Evolutionary conservation across 2,113 vertebrate genomes (phyloP), one percentile per base, ranked within the genome.

Genomic region (Cercopithecus mona): DNA sequence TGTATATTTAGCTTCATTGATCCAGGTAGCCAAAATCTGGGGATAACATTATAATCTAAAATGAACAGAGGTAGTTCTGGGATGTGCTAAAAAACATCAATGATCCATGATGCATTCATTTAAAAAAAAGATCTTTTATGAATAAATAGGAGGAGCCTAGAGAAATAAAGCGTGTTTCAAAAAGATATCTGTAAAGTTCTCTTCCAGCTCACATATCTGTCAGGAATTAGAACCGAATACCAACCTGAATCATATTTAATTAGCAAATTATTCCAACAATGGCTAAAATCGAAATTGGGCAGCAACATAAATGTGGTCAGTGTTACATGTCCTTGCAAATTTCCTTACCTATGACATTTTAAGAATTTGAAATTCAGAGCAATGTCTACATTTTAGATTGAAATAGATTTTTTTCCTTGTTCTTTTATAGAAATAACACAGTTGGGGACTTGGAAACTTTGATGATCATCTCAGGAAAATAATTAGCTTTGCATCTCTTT

Each of bases 301-400:
- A 88, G 38, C 13, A 97, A 82, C 73, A 80, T 88, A 97, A 96
- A 88, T 87, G 91, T 75, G 89, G 82, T 91, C 45, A 96, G 23
- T 2, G 38, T 73, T 68, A 64, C 16, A 50, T 52, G 59, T 35
- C 55, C 75, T 98, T 88, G 0, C 43, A 93, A 86, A 97, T 88
- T 43, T 76, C 93, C 50, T 82, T 70, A 0, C 0, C 52, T 91
- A 57, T 5, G 5, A 57, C 83, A 17, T 90, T 96, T 98, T 97
- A 80, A 84, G 80, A 98, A 90, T 82, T 70, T 95, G 43, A 97
- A 98, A 98, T 96, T 91, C 86, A 97, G 96, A 96, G 75, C 86
- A 82, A 97, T 75, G 90, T 95, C 94, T 97, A 87, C 86, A 52
- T 75, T 97, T 93, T 75, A 96, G 94, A 25, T 38, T 82, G 48